A percentile compares a stretch with the other conserved stretches of the same genome.
Conservation (phyloP, 1,140 invertebrate species). For the Drosophila neocordata region DNA sequence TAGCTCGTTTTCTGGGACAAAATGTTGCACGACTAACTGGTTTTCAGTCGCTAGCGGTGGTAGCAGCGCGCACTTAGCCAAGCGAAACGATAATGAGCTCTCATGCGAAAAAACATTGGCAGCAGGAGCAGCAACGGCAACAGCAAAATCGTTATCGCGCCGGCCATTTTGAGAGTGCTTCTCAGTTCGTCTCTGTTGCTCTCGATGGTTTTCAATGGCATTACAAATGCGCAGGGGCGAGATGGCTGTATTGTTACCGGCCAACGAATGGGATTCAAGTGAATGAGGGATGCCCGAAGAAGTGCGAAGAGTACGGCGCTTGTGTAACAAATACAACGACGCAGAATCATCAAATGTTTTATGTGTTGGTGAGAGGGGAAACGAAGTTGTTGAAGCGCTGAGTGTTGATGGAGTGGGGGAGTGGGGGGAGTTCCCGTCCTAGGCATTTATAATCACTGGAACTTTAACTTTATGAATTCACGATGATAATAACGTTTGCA, state of each 20-base stretch:
- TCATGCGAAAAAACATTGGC: slow-evolving; percentile 81
- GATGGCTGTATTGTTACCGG: slow-evolving; percentile 16
- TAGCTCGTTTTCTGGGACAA: slow-evolving; percentile 48
- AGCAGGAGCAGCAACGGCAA: slow-evolving; percentile 44
- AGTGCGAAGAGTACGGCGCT: neutral
- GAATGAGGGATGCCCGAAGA: slow-evolving; percentile 29
- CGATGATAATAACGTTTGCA: slow-evolving; percentile 41
- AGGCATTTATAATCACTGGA: slow-evolving; percentile 49
- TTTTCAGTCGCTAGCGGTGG: slow-evolving; percentile 46
- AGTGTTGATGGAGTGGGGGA: neutral
- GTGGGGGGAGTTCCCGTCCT: slow-evolving; percentile 7
- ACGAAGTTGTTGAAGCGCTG: neutral
- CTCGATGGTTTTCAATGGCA: neutral
- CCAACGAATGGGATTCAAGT: slow-evolving; percentile 20
- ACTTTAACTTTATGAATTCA: slow-evolving; percentile 60
- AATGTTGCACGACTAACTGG: slow-evolving; percentile 68
- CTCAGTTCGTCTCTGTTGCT: slow-evolving; percentile 20
- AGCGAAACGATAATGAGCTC: slow-evolving; percentile 82
- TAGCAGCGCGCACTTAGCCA: slow-evolving; percentile 74
- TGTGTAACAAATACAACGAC: slow-evolving; percentile 28
- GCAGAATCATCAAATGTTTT: slow-evolving; percentile 33
- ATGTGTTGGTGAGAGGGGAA: slow-evolving; percentile 4
- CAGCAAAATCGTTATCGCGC: slow-evolving; percentile 23
- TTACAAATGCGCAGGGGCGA: slow-evolving; percentile 14
- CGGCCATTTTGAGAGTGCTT: slow-evolving; percentile 62